phyloP scores from a whole-genome alignment of 2,797 vertebrate genomes.

The Takifugu rubripes region DNA sequence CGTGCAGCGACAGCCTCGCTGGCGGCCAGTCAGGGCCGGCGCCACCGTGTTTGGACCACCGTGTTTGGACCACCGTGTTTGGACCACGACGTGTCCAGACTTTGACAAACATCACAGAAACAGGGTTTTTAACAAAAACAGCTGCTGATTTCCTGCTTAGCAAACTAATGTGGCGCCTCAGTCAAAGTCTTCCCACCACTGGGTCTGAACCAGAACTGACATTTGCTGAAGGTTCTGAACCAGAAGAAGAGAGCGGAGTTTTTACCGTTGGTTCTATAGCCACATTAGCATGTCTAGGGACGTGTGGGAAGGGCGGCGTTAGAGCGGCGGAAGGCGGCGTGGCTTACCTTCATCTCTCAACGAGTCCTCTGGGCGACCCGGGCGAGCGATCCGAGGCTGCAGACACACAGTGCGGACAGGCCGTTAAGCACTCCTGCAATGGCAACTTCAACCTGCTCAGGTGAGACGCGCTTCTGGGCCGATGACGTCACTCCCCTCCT shows the following conservation, averaged over 20 bases:
- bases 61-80: too few species aligned
- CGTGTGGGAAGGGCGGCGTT: background rate
- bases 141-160: conserved; percentile 28
- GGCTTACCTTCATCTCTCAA: conserved; percentile 81
- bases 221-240: conserved; percentile 23
- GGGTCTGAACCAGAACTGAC: conserved; percentile 15
- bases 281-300: too few species aligned
- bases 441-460: conserved; percentile 54
- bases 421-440: conserved; percentile 40
- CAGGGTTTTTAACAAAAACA: conserved; percentile 23
- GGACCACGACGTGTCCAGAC: too few species aligned
- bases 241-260: background rate
- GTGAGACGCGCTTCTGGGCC: conserved; percentile 56
- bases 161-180: conserved; percentile 29
- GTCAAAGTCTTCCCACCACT: background rate
- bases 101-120: too few species aligned
- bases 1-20: too few species aligned
- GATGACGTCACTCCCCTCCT: conserved; percentile 70
- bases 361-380: conserved; percentile 67
- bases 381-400: conserved; percentile 59
- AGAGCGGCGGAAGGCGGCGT: conserved; percentile 6
- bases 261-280: too few species aligned
- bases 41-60: too few species aligned
- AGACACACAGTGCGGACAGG: conserved; percentile 45
- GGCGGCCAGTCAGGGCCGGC: too few species aligned